Evolutionary conservation across 2,113 vertebrate genomes (phyloP), one percentile per base, ranked within the genome.

Genomic region (Neodon shergylaensis): DNA sequence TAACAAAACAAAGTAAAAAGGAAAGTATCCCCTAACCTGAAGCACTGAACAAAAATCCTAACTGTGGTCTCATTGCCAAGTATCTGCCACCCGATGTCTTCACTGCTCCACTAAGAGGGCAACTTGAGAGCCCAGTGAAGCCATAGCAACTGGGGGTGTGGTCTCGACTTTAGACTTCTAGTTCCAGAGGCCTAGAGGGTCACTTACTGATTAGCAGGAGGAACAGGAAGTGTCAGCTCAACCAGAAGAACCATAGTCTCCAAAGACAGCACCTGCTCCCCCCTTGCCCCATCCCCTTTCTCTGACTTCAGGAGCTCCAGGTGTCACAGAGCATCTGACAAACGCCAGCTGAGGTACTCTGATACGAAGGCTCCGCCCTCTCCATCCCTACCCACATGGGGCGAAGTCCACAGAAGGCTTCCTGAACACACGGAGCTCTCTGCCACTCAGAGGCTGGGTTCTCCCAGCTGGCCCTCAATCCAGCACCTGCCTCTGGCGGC

Each of bases 11-110:
- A 42, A 31, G 3, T 8, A 63, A 84, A 28, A 17, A 39, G 36
- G 85, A 90, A 90, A 77, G 1, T 1, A 2, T 33, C 26, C 47
- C 47, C 39, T 11, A 36, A 66, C 2, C 22, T 17, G 65, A 92
- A 58, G 58, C 14, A 89, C 0, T 19, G 65, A 66, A 0, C 49
- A 54, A 0, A 31, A 9, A 7, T 13, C 36, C 84, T 94, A 61
- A 86, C 95, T 96, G 52, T 54, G 36, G 5, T 52, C 61, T 81
- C 58, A 19, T 49, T 52, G 54, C 70, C n/a, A 77, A 6, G 3
- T 36, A 24, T 33, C 72, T 78, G 7, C 73, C 73, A 82, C 96
- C 58, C 14, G 26, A 9, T 4, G 5, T 86, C 54, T 17, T 61
- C 14, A 49, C 78, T 28, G 82, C 92, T 21, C 72, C 39, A 83